A percentile compares a stretch with the other conserved stretches of the same genome.
Conservation (phyloP, 2,113 vertebrate species). For the Gavialis gangeticus region DNA sequence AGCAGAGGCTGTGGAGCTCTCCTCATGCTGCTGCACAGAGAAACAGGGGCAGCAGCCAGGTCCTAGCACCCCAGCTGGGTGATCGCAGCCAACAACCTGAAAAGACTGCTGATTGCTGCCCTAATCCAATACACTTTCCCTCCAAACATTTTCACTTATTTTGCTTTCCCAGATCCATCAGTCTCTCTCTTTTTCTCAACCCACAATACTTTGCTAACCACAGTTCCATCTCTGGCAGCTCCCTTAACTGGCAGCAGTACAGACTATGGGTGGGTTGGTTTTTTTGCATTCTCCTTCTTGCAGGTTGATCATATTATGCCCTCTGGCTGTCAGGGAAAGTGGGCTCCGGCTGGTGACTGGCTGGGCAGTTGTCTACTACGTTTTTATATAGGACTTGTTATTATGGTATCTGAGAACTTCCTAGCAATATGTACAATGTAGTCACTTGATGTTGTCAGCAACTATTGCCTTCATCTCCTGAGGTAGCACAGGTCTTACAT, state of each 20-base stretch:
- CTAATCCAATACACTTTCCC: no score
- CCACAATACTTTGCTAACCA: not conserved
- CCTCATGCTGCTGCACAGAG: no score
- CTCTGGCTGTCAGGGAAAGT: slow-evolving; percentile 49
- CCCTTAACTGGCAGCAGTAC: not conserved
- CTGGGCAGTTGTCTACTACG: not conserved
- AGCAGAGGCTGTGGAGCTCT: no score
- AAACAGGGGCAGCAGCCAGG: no score
- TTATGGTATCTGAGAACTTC: not conserved
- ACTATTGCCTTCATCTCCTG: not conserved
- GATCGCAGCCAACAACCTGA: no score
- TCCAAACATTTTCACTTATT: no score
- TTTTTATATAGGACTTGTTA: not conserved
- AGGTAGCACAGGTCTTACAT: not conserved
- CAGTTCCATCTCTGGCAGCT: rapidly evolving
- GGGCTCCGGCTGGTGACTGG: slow-evolving; percentile 70
- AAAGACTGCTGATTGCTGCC: no score
- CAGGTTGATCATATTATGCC: not conserved
- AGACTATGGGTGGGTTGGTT: no score
- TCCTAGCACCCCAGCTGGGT: no score
- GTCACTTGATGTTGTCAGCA: not conserved
- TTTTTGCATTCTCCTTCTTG: not conserved
- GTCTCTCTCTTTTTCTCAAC: not conserved
- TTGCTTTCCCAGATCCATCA: not conserved
- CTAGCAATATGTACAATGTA: not conserved